Evolutionary conservation across 1,140 invertebrate genomes (phyloP), one percentile per base, ranked within the genome.

Genomic region (Rhynchophorus ferrugineus): DNA sequence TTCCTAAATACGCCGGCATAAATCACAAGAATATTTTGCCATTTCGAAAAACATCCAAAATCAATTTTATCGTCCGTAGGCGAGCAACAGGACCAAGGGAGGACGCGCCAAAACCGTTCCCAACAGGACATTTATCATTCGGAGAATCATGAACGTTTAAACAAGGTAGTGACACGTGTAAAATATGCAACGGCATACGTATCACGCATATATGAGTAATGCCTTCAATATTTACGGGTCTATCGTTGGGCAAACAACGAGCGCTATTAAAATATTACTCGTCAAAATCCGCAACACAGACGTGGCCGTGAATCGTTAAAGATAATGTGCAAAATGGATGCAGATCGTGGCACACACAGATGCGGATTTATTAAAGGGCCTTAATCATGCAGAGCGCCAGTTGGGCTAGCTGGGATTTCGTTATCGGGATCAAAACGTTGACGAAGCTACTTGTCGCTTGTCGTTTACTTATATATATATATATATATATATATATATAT

Each of bases 151-250:
- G 63, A 56, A 44, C 52, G 57, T 58, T 65, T 60, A 65, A 65
- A 65, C 63, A 63, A 61, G 63, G 57, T 60, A 63, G 55, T 61
- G 63, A 65, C 63, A 63, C 61, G 56, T 59, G 63, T 65, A 65
- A 65, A 63, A 65, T 65, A 65, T 65, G 63, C 63, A 63, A 48
- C 48, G 56, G 61, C 63, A 65, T 61, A 63, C 61, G 58, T 63
- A 57, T 52, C 54, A 51, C 44, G 55, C 54, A 52, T 54, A 58
- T 58, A 54, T 61, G 58, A 49, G 55, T 54, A 54, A 54, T 54
- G 52, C 37, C 36, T 58, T 60, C 58, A 60, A 62, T 60, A 62
- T 62, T 62, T 60, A 60, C 60, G 29, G 49, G 55, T 34, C 46
- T 36, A 47, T 44, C 54, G 45, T 49, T 44, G 33, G 34, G 19